Percentiles rank a stretch among this genome's conserved stretches.
phyloP scores from a whole-genome alignment of 2,888 invertebrate genomes.

The Ectemnius cavifrons region DNA sequence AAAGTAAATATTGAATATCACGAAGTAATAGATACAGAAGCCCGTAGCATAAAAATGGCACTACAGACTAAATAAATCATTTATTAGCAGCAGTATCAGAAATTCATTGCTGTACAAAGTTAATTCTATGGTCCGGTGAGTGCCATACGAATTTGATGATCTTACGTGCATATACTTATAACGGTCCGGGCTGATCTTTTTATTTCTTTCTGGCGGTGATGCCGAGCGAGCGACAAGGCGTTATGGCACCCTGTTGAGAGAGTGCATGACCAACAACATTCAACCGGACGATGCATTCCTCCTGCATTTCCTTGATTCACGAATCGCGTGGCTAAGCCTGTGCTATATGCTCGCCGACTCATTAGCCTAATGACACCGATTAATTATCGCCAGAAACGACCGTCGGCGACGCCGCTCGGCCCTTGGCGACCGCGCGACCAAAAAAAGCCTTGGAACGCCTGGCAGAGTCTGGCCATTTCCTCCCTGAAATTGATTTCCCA shows the following conservation, averaged over 20 bases:
- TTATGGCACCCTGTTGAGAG: conserved; percentile 1
- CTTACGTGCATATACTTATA: too few relatives aligned
- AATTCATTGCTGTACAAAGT: too few relatives aligned
- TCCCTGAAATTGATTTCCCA: conserved; percentile 9
- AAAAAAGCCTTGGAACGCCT: conserved; percentile 5
- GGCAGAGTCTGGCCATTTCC: background rate
- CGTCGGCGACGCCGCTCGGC: conserved; percentile 15
- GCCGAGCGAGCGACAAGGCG: background rate
- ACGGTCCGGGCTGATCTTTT: too few relatives aligned
- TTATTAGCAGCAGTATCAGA: too few relatives aligned
- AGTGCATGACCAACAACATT: conserved; percentile 2
- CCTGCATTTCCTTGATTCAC: conserved; percentile 29
- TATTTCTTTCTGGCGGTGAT: too few relatives aligned
- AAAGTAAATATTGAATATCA: too few relatives aligned
- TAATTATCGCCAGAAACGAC: conserved; percentile 45
- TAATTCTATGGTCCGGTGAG: too few relatives aligned
- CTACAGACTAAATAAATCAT: too few relatives aligned
- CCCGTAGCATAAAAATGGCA: too few relatives aligned
- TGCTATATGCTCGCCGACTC: conserved; percentile 26
- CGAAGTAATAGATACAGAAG: too few relatives aligned
- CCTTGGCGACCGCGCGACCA: background rate
- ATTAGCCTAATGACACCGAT: conserved; percentile 56
- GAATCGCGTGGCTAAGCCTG: conserved; percentile 32
- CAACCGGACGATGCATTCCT: background rate
- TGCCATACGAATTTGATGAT: too few relatives aligned